Conservation (phyloP, 1,140 invertebrate species). For the Triops cancriformis region DNA sequence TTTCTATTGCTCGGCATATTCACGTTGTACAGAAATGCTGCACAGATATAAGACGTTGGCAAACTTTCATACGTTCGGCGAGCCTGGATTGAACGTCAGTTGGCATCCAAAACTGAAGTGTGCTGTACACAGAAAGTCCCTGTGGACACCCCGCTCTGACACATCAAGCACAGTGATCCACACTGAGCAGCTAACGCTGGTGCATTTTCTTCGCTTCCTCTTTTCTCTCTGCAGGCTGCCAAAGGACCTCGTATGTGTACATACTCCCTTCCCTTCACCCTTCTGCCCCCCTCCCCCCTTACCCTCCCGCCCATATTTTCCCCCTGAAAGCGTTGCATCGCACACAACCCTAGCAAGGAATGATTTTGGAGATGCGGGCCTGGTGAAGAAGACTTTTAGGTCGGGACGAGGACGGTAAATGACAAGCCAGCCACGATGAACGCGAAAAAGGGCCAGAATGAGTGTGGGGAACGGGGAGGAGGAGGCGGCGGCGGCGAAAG, state of each 20-base stretch:
- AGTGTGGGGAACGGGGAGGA: neutral
- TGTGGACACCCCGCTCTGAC: neutral
- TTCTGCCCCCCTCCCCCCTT: neutral
- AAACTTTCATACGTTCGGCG: too few species aligned
- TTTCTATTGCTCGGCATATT: too few species aligned
- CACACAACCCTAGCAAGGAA: neutral
- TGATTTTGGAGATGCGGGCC: neutral
- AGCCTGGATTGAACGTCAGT: too few species aligned
- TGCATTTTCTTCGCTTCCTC: slow-evolving; percentile 10
- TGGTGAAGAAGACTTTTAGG: neutral
- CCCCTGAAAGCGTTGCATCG: neutral
- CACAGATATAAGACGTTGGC: too few species aligned
- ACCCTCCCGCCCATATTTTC: neutral
- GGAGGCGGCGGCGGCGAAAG: neutral
- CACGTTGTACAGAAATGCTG: too few species aligned
- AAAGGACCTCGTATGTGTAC: neutral
- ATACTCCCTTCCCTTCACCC: neutral
- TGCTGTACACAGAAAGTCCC: neutral
- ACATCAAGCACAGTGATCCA: slow-evolving; percentile 10
- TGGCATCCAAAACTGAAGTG: neutral
- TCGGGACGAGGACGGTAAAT: neutral
- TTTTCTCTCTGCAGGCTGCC: neutral
- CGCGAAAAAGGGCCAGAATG: neutral
- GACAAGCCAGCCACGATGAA: slow-evolving; percentile 4
- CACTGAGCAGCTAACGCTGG: slow-evolving; percentile 1